Base-by-base conservation (phyloP, 2,888 invertebrate genomes). In the Dendrolimus houi region DNA sequence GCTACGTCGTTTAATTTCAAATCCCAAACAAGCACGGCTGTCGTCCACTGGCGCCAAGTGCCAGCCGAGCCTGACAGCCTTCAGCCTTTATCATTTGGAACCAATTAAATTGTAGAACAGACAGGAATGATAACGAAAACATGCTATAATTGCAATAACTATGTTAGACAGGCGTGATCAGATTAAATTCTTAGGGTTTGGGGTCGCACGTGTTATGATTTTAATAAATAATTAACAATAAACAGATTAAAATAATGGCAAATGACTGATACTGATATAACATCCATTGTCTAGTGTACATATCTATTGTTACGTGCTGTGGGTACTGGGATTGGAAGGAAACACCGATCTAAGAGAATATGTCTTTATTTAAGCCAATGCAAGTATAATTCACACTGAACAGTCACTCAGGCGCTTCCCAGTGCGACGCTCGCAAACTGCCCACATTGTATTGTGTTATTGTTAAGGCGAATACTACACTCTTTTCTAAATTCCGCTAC, bases 51-150 rank as follows among this genome's bases (percentile, higher is more conserved):
- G 81, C 86, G 84, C 83, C 83, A 76, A 47, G 47, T 47, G 47
- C 47, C 47, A 47, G 59, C 60, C 55, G 57, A 10, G 41, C 52
- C 58, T 79, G 83, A 79, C 83, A 83, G 77, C 74, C 76, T 72
- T 78, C 75, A 75, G 75, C 65, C 75, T 75, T 77, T 56, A 81
- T 83, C 78, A 66, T 62, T 67, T 8, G 47, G 47, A 12, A 65
- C 75, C 73, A 80, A 81, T 85, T 82, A 81, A 78, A 77, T 75
- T 71, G 72, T 70, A 63, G 67, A 78, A 75, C 69, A 71, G 77
- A 77, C 81, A 74, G 69, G 63, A 59, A 57, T 60, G 79, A 80
- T 81, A 80, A 74, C 64, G 59, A 64, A 68, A 70, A 66, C 69
- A 67, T 68, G 47, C 9, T 47, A 47, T 47, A 10, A 47, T 47